Conservation (phyloP, 2,888 invertebrate genomes). For the Brenthis ino region DNA sequence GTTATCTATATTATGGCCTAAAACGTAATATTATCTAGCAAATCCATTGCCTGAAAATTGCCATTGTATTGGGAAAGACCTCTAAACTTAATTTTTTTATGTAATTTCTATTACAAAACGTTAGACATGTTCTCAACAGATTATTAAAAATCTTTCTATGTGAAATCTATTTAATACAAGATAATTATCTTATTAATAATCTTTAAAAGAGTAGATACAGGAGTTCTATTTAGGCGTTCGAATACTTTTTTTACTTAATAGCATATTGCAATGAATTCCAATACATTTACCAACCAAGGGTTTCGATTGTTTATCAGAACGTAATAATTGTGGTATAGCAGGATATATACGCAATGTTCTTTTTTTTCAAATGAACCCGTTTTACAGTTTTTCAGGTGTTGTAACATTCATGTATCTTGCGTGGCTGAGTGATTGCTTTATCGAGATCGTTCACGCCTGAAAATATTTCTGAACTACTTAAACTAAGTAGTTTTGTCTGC, state of each 20-base stretch:
- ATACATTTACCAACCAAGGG: slow-evolving; percentile 33
- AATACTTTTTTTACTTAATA: slow-evolving; percentile 18
- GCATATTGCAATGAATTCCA: slow-evolving; percentile 29
- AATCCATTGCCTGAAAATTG: no score
- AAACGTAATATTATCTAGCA: no score
- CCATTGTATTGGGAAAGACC: no score
- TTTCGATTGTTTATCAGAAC: slow-evolving; percentile 54
- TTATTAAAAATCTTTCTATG: no score
- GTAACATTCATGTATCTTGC: slow-evolving; percentile 31
- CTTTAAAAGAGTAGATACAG: background rate
- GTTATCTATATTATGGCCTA: no score
- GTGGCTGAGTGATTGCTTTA: slow-evolving; percentile 22
- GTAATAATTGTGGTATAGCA: slow-evolving; percentile 49
- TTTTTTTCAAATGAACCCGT: slow-evolving; percentile 29
- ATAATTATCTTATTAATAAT: no score
- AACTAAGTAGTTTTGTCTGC: background rate
- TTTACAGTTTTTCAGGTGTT: slow-evolving; percentile 31
- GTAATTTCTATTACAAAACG: no score
- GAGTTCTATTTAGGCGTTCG: background rate
- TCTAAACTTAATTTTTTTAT: no score
- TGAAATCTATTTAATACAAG: no score
- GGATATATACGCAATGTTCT: slow-evolving; percentile 34
- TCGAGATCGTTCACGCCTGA: slow-evolving; percentile 22
- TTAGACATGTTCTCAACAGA: no score
- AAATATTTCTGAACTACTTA: slow-evolving; percentile 11